Percentiles rank a stretch among this genome's conserved stretches.
phyloP scores from a whole-genome alignment of 2,113 vertebrate genomes.

The Hassar affinis region DNA sequence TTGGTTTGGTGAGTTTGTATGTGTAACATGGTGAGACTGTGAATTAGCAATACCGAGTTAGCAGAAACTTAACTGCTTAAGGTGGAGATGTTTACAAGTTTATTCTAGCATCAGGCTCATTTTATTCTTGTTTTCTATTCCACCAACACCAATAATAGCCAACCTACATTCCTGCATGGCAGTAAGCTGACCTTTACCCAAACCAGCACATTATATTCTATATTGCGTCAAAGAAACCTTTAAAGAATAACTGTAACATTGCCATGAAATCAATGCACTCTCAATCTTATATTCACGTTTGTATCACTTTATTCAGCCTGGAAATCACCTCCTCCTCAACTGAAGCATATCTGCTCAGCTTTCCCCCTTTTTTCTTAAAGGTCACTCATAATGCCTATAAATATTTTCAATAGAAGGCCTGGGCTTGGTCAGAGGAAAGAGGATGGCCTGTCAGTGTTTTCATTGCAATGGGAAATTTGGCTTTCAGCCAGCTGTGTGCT shows the following conservation, averaged over 20 bases:
- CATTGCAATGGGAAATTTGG: slow-evolving; percentile 6
- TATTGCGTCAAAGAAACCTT: not conserved
- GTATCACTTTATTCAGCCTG: not conserved
- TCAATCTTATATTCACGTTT: not conserved
- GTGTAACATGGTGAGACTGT: not conserved
- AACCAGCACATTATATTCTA: not conserved
- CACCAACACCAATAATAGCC: not conserved
- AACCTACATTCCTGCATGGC: not conserved
- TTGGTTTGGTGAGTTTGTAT: not conserved
- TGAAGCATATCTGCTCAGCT: not conserved
- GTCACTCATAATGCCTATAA: slow-evolving; percentile 20
- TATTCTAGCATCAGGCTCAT: not conserved
- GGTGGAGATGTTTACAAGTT: not conserved
- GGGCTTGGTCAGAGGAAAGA: not conserved
- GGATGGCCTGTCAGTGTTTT: slow-evolving; percentile 13
- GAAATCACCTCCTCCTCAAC: not conserved
- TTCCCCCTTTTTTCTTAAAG: not conserved
- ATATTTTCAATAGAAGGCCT: slow-evolving; percentile 13
- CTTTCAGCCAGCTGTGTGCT: not conserved
- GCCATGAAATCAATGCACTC: not conserved
- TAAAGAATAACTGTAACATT: not conserved
- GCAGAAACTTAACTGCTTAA: not conserved
- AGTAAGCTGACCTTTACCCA: not conserved
- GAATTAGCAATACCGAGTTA: not conserved
- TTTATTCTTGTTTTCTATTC: slow-evolving; percentile 2